Evolutionary conservation across 2,113 vertebrate genomes (phyloP), one percentile per base, ranked within the genome.

Genomic region (Circaetus gallicus): DNA sequence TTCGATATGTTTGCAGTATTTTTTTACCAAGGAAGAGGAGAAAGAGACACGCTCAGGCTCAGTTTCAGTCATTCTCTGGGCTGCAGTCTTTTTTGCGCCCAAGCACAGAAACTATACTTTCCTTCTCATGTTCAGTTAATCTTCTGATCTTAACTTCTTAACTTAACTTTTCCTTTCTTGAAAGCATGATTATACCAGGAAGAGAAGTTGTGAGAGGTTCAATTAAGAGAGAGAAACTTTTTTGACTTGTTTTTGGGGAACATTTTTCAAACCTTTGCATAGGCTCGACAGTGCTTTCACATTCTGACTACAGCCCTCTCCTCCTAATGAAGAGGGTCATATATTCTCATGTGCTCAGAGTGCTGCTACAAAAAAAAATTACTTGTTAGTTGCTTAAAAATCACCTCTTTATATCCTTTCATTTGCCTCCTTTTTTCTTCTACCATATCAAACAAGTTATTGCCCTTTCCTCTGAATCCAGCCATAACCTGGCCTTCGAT

Each of bases 401-500:
- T 52, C 34, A 63, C 34, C 17, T 73, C 28, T n/a, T 52, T 52
- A 29, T 6, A 76, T 71, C 6, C 29, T 59, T 82, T 36, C 25
- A 36, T 28, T 58, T 74, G 50, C 10, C 31, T 85, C 15, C 8
- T 36, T 80, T 59, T 74, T 76, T 13, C 17, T 89, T 55, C 32
- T 42, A 71, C 20, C 8, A 12, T 34, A 83, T 58, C 74, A 32
- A 86, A 13, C 16, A 79, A 6, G 1, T 61, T 85, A 65, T 18
- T 82, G 79, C 24, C 11, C 13, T 73, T 82, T 72, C 40, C 32
- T 81, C 21, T 36, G 49, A 67, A 81, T 73, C 16, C 6, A 86
- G 13, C 9, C 16, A 70, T 38, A 91, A 67, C 4, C 9, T 45
- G 62, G 11, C 16, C 31, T 86, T 77, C 0, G 0, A 62, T 24